Base-by-base conservation (phyloP, 2,113 vertebrate genomes). In the Albula goreensis region DNA sequence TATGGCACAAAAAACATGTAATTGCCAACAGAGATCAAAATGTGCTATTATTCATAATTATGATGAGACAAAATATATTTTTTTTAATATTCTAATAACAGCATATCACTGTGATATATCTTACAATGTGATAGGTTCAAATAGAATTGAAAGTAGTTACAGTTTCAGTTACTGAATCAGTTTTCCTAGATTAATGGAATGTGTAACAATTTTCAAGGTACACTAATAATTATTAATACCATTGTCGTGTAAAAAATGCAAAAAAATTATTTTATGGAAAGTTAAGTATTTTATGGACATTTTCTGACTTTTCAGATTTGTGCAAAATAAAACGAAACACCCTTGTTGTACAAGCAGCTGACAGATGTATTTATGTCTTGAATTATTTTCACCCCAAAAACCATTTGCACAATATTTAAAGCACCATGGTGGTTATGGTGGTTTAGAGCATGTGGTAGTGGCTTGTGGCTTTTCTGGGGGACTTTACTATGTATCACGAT, bases 281-380 rank as follows among this genome's bases (percentile, higher is more conserved):
- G 31, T 41, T 41, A 41, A 41, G 31, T 41, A 41, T 41, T 41
- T 41, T 41, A 41, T 41, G 31, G 31, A 41, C 31, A 41, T 41
- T 41, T 41, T 41, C 31, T 41, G 31, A 41, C 31, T 41, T 41
- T 41, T 41, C 31, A 41, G 12, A 56, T 56, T 9, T 56, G 12
- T 56, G 12, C 53, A 74, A 74, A 70, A 70, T 70, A 70, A 70
- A 70, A 70, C 6, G 53, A 70, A 31, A 25, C n/a, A 74, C 25
- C n/a, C 70, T 74, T 74, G 53, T 56, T 56, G 70, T 74, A 74
- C 70, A 31, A 74, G 70, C 70, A 74, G 70, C 70, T 74, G 70
- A 74, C 70, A 74, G n/a, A 74, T 31, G n/a, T 74, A 74, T 74
- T 74, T 74, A 74, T 74, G 70, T 74, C n/a, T 25, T 22, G 8